These are phyloP conservation scores for Odontocerum albicorne DNA, from an alignment of 2,888 invertebrate genomes.

Conservation along the genomic window DNA sequence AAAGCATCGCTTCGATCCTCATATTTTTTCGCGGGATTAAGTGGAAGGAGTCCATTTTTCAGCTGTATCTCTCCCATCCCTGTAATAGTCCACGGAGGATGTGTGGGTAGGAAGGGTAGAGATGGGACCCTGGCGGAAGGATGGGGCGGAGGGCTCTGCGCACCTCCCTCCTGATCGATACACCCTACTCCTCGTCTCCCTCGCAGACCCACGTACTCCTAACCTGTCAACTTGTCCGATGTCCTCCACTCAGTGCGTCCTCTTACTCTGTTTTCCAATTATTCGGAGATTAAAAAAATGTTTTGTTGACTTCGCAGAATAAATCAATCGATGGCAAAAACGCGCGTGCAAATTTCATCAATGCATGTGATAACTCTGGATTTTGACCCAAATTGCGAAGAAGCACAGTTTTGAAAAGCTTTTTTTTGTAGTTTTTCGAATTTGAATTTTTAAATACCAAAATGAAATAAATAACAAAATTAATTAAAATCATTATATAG, in stretches of 20 bases:
- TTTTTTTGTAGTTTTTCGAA: too few species aligned
- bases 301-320: too few species aligned
- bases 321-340: too few species aligned
- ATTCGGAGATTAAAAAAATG: slow-evolving; percentile 5
- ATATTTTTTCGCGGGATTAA: too few species aligned
- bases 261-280: slow-evolving; percentile 14
- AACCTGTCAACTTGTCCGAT: slow-evolving; percentile 29
- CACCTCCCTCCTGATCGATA: slow-evolving; percentile 31
- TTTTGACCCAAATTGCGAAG: too few species aligned
- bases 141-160: slow-evolving; percentile 12
- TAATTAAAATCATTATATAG: too few species aligned
- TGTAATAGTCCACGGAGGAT: slow-evolving; percentile 9
- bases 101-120: slow-evolving; percentile 11
- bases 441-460: too few species aligned
- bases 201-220: slow-evolving; percentile 7
- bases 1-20: too few species aligned
- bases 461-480: too few species aligned
- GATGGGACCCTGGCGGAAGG: neutral
- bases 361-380: too few species aligned
- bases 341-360: too few species aligned
- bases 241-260: slow-evolving; percentile 13
- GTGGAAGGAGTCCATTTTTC: slow-evolving; percentile 14
- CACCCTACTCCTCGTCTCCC: slow-evolving; percentile 10
- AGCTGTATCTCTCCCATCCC: slow-evolving; percentile 13
- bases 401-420: too few species aligned